Evolutionary conservation across 2,888 invertebrate species (phyloP), one percentile per base, ranked within the genome.

Genomic region (Lasioglossum lativentre): DNA sequence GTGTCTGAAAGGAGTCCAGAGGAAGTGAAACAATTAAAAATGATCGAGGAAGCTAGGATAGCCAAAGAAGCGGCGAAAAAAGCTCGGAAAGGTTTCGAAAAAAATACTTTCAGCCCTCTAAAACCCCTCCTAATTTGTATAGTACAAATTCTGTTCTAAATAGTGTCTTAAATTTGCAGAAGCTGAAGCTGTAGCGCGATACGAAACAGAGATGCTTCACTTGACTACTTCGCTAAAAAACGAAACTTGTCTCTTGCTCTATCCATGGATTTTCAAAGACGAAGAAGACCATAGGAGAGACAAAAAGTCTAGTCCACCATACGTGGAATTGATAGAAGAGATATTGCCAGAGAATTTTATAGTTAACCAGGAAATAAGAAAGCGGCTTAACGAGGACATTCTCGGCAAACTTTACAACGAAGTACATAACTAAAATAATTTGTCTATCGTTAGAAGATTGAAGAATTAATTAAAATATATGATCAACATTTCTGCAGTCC

Each of bases 1-100:
- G 93, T 96, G 1, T 82, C 89, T 0, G 95, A 96, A 73, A 93
- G 95, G 90, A 93, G 96, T 88, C 96, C 96, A 0, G 96, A 96
- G 75, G 96, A 96, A 93, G 87, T 92, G 73, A 91, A 91, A 75
- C 92, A 94, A 86, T 80, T 92, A 63, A 90, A 92, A 84, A 90
- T 92, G 16, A 88, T 92, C 16, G 93, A 94, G 74, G 94, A 94
- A 87, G 88, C 91, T 4, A 93, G 88, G 88, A 87, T 89, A 47
- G 93, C 93, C 19, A 94, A 94, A 73, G 94, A 95, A 86, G 91
- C 93, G 19, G 94, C 91, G 10, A 94, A 91, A 82, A 92, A 90
- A 73, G 91, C 93, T 42, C 91, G 92, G 84, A 94, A 93, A 92
- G 94, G 95, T 95, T 40, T 34, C 12, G 4, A 14, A 40, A 16